These are phyloP conservation scores for Drosophila nr. fundita DNA, from an alignment of 2,888 invertebrate genomes.

Conservation along the genomic window DNA sequence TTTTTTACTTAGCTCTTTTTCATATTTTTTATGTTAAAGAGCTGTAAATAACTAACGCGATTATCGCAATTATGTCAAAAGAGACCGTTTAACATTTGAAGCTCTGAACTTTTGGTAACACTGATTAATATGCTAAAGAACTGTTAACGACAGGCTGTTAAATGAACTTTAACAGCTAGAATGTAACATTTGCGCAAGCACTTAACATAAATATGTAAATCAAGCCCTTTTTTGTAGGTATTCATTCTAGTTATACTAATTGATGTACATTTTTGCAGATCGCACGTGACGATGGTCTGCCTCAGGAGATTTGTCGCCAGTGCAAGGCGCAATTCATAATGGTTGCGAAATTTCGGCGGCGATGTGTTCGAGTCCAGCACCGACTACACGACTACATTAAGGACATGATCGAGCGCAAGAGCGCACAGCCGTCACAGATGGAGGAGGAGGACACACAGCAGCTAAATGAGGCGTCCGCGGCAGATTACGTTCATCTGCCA, in stretches of 20 bases:
- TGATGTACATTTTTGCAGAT: slow-evolving; percentile 61
- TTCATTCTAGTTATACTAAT: not conserved
- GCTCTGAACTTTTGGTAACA: not conserved
- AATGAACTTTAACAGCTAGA: not conserved
- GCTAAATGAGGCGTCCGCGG: slow-evolving; percentile 12
- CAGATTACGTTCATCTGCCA: slow-evolving; percentile 26
- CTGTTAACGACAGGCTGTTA: not conserved
- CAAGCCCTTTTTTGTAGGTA: not conserved
- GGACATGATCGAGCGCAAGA: slow-evolving; percentile 47
- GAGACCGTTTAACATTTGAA: not conserved
- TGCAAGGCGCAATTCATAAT: slow-evolving; percentile 81
- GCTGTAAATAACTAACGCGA: not conserved
- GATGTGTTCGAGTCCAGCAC: slow-evolving; percentile 78
- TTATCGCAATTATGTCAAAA: not conserved
- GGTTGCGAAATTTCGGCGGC: slow-evolving; percentile 81
- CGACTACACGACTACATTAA: slow-evolving; percentile 62
- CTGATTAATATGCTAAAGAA: not conserved
- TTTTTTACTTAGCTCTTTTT: not conserved
- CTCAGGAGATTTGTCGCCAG: slow-evolving; percentile 81
- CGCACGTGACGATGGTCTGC: slow-evolving; percentile 77
- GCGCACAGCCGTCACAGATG: slow-evolving; percentile 1
- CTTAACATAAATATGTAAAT: not conserved
- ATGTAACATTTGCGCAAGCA: not conserved
- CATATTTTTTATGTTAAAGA: not conserved
- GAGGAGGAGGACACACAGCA: not conserved